These are phyloP conservation scores for Cichlasoma orientale DNA, from an alignment of 2,797 vertebrate genomes.

Conservation along the genomic window DNA sequence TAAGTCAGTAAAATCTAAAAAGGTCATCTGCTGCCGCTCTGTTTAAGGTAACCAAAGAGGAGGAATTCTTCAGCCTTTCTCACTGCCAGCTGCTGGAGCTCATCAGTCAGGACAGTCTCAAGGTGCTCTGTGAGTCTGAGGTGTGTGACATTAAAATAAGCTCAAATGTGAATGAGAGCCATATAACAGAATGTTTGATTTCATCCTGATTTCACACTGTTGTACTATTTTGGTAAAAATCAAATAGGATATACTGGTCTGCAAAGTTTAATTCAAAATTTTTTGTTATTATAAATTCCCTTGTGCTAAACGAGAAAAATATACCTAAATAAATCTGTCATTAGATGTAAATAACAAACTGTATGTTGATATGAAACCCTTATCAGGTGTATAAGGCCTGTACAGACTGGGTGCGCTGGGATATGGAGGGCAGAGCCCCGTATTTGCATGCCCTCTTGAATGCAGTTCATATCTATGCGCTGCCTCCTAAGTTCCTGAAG, in stretches of 20 bases:
- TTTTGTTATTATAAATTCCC: not conserved
- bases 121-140: slow-evolving; percentile 87
- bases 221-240: too few relatives aligned
- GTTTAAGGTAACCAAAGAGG: slow-evolving; percentile 85
- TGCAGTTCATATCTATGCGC: slow-evolving; percentile 85
- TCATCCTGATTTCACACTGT: too few relatives aligned
- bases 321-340: not conserved
- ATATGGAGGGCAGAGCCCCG: slow-evolving; percentile 80
- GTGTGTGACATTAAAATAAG: slow-evolving; percentile 39
- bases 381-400: slow-evolving; percentile 86
- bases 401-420: slow-evolving; percentile 86
- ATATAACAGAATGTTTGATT: too few relatives aligned
- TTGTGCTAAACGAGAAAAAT: not conserved
- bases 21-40: not conserved
- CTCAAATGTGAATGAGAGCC: not conserved
- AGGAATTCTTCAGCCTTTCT: slow-evolving; percentile 86
- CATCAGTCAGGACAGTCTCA: slow-evolving; percentile 87
- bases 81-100: slow-evolving; percentile 88
- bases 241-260: too few relatives aligned
- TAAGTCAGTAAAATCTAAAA: not conserved
- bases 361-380: not conserved
- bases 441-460: slow-evolving; percentile 87
- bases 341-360: not conserved
- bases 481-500: slow-evolving; percentile 86
- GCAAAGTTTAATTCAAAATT: too few relatives aligned